Evolutionary conservation across 2,888 invertebrate species (phyloP), one percentile per base, ranked within the genome.

Genomic region (Dryobota labecula): DNA sequence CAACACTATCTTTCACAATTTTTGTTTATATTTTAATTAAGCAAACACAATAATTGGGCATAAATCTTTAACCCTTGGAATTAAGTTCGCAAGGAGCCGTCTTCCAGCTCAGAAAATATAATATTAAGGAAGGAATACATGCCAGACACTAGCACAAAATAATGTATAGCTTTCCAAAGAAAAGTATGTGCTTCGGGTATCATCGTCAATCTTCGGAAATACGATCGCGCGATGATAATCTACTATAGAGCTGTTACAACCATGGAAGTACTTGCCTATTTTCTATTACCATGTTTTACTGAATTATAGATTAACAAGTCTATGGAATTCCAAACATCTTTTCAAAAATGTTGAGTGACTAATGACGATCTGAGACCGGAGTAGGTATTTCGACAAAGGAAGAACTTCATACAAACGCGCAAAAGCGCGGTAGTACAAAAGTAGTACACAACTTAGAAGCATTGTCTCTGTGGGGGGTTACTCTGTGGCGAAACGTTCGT

Each of bases 121-220:
- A n/a, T 30, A n/a, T 20, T 13, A 49, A 43, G 1, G 11, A 41
- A 20, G 13, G 7, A 20, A 60, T 60, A 60, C 13, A 27, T 43
- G 27, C 30, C 41, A 30, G 20, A 43, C 27, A 60, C 60, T 20
- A 43, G 4, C 20, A 43, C 43, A 60, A 43, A 43, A n/a, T 0
- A 43, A 30, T 41, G 20, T n/a, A 60, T 20, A 60, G 41, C 13
- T 43, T 30, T 20, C 15, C 15, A 30, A 43, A 13, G 0, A 13
- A 30, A 61, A 15, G n/a, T n/a, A n/a, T 47, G 30, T n/a, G 61
- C 30, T 47, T 61, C 61, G 30, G n/a, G n/a, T n/a, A n/a, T n/a
- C n/a, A n/a, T n/a, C n/a, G n/a, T n/a, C n/a, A 20, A 7, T 43
- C 20, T 43, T 43, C 43, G 27, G 43, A 60, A 43, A 30, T 20